Percentiles rank a stretch among this genome's conserved stretches.
Evolutionary conservation across 2,113 vertebrate genomes (phyloP).

Genomic region (Urocolius indicus): DNA sequence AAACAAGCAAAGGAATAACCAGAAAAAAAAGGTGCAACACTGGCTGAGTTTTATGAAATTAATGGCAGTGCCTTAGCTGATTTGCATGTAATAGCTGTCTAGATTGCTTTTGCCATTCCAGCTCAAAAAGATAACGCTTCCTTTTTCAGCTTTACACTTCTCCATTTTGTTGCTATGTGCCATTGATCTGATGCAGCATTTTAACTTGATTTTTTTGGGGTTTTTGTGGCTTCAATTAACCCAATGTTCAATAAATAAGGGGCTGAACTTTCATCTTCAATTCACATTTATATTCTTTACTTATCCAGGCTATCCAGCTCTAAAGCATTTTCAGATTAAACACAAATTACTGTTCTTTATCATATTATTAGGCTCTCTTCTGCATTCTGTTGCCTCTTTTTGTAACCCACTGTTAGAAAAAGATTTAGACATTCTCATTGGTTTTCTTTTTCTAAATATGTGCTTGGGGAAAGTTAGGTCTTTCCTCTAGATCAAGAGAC

Average conservation of each 20-base stretch:
- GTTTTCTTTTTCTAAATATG: neutral
- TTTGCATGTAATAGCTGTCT: neutral
- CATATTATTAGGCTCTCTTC: neutral
- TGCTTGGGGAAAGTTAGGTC: neutral
- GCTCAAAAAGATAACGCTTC: neutral
- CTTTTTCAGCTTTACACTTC: neutral
- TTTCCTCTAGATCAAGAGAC: neutral
- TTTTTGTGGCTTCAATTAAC: neutral
- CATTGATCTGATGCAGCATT: neutral
- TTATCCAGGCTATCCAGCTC: neutral
- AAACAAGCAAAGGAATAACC: neutral
- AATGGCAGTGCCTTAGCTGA: neutral
- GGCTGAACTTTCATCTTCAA: neutral
- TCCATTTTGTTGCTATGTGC: neutral
- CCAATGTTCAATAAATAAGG: neutral
- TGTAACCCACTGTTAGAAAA: neutral
- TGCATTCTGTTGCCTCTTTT: neutral
- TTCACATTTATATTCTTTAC: neutral
- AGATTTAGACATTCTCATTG: neutral
- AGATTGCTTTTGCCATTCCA: neutral
- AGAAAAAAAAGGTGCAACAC: neutral
- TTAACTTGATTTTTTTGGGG: neutral
- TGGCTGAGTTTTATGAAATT: neutral
- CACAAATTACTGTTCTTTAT: neutral
- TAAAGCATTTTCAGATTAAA: neutral